Evolutionary conservation across 2,888 invertebrate genomes (phyloP).

Genomic region (Aradus depressus): DNA sequence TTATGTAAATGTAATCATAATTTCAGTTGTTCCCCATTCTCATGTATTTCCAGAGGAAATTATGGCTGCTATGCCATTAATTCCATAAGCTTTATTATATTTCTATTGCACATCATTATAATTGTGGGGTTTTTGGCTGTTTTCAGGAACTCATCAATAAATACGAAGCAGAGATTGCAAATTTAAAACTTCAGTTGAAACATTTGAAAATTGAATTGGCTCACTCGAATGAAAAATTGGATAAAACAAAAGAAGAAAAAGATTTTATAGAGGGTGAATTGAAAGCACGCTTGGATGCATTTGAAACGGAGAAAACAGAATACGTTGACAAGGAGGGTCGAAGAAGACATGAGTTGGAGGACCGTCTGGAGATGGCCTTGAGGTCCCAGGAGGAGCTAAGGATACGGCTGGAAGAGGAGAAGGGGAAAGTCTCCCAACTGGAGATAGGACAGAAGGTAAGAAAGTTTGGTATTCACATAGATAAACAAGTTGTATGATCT

Average conservation of each 20-base stretch:
- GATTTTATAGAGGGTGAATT: conserved; percentile 22
- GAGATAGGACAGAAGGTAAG: conserved; percentile 23
- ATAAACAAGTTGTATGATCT: background rate
- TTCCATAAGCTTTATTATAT: too few species aligned
- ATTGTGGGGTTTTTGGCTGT: too few species aligned
- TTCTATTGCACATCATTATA: too few species aligned
- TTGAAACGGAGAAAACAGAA: conserved; percentile 22
- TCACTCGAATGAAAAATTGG: conserved; percentile 13
- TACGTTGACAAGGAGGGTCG: conserved; percentile 20
- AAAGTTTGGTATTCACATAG: too few species aligned
- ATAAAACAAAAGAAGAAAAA: conserved; percentile 20
- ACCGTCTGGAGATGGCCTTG: conserved; percentile 22
- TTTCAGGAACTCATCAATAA: conserved; percentile 2
- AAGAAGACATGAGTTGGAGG: conserved; percentile 24
- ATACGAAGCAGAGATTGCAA: conserved; percentile 25
- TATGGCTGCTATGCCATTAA: too few species aligned
- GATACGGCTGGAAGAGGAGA: conserved; percentile 21
- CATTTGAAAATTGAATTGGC: conserved; percentile 38
- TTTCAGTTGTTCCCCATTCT: too few species aligned
- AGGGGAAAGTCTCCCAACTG: conserved; percentile 15
- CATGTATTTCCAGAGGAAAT: too few species aligned
- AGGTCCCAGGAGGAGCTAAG: conserved; percentile 19
- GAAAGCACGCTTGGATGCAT: conserved; percentile 24
- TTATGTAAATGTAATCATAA: too few species aligned
- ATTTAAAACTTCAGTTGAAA: conserved; percentile 18